Base-by-base conservation (phyloP, 2,888 invertebrate genomes). In the Aricia artaxerxes region DNA sequence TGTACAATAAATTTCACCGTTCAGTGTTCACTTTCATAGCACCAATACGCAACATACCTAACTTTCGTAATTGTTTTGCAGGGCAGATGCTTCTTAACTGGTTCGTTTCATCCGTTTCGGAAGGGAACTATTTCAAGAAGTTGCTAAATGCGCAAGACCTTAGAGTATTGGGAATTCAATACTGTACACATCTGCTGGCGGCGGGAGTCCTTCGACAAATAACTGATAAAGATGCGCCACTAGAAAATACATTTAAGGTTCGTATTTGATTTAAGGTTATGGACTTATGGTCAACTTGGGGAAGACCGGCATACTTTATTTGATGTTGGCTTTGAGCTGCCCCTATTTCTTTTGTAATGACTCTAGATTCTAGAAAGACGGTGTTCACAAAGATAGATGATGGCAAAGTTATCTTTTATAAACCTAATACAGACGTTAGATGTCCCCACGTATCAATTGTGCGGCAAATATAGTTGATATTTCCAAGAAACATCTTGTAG, bases 31-130 rank as follows among this genome's bases (percentile, higher is more conserved):
- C 69, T 35, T 35, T 69, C 35, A 5, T 2, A 35, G 69, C 69
- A 69, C 0, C 69, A 35, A 11, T 31, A 64, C 31, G 35, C 11
- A 69, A 38, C 31, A 35, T 35, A 69, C 69, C 13, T 35, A 69
- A 75, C 81, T 79, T 79, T 78, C 80, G 77, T 61, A 75, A 79
- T 80, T 80, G 81, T 76, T 80, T 95, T 95, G 40, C 94, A 99
- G 98, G 98, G 90, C 97, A 98, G 93, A 98, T 98, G 97, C 95
- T 99, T 86, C 95, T 98, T 85, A 98, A 98, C 91, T 98, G 98
- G 98, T 96, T 98, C 85, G 94, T 97, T 83, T 97, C 97, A 78
- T 97, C 97, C 69, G 95, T 97, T 83, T 95, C 96, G 81, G 97
- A 97, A 83, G 96, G 96, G 82, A 96, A 95, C 85, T 96, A 96